Evolutionary conservation across 2,113 vertebrate genomes (phyloP), one percentile per base, ranked within the genome.

Genomic region (Alaudala cheleensis): DNA sequence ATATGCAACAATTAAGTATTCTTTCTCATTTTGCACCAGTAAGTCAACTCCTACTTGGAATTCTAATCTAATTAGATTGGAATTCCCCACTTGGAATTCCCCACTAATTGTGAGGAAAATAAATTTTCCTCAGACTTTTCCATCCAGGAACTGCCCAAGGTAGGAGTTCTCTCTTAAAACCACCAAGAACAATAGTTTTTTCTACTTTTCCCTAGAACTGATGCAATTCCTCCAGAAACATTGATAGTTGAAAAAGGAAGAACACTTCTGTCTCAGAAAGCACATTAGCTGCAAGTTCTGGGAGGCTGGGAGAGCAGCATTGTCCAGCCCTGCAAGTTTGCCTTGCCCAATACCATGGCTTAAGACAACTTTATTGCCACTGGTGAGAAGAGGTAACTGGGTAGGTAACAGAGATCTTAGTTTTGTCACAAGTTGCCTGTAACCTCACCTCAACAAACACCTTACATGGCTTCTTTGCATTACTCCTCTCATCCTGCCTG

Each of bases 241-340:
- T 2, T 34, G 40, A 23, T 29, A 47, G 40, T 60, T 80, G 22
- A 74, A 81, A 64, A 85, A 69, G 40, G 14, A 0, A 11, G 40
- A 60, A 14, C 19, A 16, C 19, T 74, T 74, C 15, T 78, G 51
- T 21, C 70, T 62, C 51, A 57, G 62, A 50, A 89, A 81, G 31
- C 2, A 0, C 3, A 1, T 47, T 29, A 73, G 18, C 64, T 7
- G 5, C 40, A 56, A 54, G 40, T 9, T 42, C 58, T 39, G 0
- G 1, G 40, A 51, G 31, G 50, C 10, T 44, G 28, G 82, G 37
- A 78, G 31, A 74, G 37, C 42, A 53, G 65, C 53, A 39, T 14
- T 4, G n/a, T 28, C 39, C 0, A 0, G 31, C 40, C 14, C 20
- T 18, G 20, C 1, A 0, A 6, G 2, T 19, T 47, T 92, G 19